phyloP scores from a whole-genome alignment of 1,140 invertebrate species.

The Saccostrea glomerata region DNA sequence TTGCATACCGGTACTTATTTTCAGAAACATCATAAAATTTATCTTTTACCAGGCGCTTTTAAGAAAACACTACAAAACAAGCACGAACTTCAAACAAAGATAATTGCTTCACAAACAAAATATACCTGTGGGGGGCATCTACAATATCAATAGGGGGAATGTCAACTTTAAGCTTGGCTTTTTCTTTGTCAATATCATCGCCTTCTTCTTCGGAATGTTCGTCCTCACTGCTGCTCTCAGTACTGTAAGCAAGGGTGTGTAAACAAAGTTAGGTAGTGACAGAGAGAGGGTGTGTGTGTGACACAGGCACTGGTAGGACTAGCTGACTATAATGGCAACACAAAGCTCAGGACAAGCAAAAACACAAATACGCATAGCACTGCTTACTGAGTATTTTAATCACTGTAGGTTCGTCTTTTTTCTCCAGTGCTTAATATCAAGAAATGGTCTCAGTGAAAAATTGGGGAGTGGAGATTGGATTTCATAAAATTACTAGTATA shows the following conservation, averaged over 20 bases:
- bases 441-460: no score
- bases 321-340: not conserved
- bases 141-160: constrained; percentile 14
- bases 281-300: not conserved
- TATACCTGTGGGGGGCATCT: constrained; percentile 18
- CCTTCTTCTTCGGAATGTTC: not conserved
- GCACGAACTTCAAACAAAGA: not conserved
- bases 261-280: not conserved
- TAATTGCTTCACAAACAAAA: not conserved
- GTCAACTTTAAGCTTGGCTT: not conserved
- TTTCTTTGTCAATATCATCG: not conserved
- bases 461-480: no score
- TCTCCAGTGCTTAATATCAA: no score
- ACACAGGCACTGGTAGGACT: not conserved
- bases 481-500: no score
- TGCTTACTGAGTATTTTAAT: no score
- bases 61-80: not conserved
- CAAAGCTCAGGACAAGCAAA: not conserved
- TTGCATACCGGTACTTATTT: no score
- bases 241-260: constrained; percentile 21
- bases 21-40: no score
- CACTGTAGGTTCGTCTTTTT: no score
- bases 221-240: not conserved
- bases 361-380: no score
- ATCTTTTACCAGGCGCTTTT: not conserved